Conservation (phyloP, 2,888 invertebrate genomes). For the Eutolmus rufibarbis region DNA sequence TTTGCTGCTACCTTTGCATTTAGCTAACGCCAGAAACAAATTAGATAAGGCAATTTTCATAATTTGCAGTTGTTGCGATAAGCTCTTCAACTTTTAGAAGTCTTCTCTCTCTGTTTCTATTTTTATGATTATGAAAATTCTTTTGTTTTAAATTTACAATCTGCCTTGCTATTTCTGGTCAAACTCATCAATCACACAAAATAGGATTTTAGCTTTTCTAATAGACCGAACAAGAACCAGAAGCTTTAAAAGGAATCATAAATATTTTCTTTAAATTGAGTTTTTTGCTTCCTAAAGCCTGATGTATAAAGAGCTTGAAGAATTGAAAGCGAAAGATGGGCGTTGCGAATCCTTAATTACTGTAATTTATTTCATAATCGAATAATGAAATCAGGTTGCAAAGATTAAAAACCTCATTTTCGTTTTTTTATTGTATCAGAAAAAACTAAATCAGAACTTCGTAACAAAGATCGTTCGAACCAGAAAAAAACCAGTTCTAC, state of each 20-base stretch:
- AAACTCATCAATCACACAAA: too few relatives aligned
- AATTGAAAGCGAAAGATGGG: background rate
- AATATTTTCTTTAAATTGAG: too few relatives aligned
- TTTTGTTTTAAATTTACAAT: too few relatives aligned
- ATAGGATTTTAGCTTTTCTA: too few relatives aligned
- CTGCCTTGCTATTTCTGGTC: too few relatives aligned
- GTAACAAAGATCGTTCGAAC: background rate
- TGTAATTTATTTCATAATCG: background rate
- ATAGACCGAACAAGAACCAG: too few relatives aligned
- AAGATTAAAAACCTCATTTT: background rate
- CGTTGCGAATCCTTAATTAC: background rate
- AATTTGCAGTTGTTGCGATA: background rate
- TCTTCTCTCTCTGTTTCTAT: too few relatives aligned
- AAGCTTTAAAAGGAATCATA: too few relatives aligned
- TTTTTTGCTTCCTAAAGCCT: too few relatives aligned
- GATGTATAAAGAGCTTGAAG: background rate
- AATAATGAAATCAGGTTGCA: background rate
- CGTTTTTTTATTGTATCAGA: background rate
- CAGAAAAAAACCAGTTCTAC: background rate
- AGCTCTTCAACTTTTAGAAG: background rate
- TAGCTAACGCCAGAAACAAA: background rate
- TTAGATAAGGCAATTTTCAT: background rate
- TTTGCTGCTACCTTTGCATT: background rate
- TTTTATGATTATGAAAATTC: too few relatives aligned
- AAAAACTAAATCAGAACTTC: background rate